Evolutionary conservation across 2,113 vertebrate species (phyloP).

Genomic region (Tragelaphus imberbis): DNA sequence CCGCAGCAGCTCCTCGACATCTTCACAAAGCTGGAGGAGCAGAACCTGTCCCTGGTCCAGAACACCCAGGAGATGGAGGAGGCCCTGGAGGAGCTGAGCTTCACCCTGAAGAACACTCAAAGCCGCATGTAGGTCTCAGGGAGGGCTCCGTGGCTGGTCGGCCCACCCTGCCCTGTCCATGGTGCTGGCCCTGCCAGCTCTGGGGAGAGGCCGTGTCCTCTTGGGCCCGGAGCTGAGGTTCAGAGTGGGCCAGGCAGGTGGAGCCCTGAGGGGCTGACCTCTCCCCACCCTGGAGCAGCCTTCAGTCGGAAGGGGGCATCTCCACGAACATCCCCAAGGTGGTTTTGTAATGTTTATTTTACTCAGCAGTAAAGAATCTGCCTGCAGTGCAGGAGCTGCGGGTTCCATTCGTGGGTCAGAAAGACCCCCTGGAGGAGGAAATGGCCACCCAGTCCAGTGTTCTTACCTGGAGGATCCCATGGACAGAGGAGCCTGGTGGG

Average conservation of each 20-base stretch:
- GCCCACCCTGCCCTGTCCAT: rapidly evolving
- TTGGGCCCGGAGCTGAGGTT: not conserved
- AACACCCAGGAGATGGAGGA: conserved; percentile 86
- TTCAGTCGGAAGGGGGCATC: not conserved
- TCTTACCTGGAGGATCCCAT: not conserved
- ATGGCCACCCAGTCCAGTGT: not conserved
- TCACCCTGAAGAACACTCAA: conserved; percentile 75
- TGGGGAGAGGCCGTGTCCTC: not conserved
- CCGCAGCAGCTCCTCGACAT: conserved; percentile 88
- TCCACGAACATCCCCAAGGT: not conserved
- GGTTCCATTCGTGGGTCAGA: not conserved
- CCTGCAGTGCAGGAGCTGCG: not conserved
- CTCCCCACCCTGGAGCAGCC: not conserved
- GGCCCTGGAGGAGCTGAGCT: conserved; percentile 79
- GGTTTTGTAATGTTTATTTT: not conserved
- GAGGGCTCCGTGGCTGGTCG: not conserved
- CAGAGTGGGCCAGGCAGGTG: too few relatives aligned
- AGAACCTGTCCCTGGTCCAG: conserved; percentile 89
- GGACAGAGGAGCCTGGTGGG: not conserved
- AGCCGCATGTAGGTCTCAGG: conserved; percentile 81
- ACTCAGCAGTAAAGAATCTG: not conserved
- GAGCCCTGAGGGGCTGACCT: not conserved
- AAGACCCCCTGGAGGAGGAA: not conserved
- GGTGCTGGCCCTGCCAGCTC: not conserved
- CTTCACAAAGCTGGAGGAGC: conserved; percentile 87